Percentiles rank a stretch among this genome's conserved stretches.
Evolutionary conservation across 2,113 vertebrate species (phyloP).

Genomic region (Arothron firmamentum): DNA sequence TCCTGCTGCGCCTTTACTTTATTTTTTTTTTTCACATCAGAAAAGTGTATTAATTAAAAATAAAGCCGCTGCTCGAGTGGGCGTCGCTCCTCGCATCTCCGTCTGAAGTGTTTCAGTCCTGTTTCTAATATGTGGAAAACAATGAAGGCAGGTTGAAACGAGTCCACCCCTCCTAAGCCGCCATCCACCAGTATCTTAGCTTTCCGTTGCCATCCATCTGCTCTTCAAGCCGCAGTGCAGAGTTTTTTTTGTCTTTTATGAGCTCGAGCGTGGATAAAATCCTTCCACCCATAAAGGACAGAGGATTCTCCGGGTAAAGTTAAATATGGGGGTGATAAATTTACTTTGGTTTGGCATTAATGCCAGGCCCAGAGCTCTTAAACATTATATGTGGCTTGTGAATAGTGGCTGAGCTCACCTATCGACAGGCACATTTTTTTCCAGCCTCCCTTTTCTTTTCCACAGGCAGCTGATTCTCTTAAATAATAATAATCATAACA

Average conservation of each 20-base stretch:
- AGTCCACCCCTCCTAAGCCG: too few relatives aligned
- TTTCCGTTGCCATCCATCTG: too few relatives aligned
- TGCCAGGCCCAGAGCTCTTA: neutral
- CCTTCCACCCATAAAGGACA: neutral
- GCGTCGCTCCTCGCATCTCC: too few relatives aligned
- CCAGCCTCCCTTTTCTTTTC: conserved; percentile 4
- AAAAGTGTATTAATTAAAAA: too few relatives aligned
- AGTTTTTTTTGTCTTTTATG: neutral
- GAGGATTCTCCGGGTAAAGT: neutral
- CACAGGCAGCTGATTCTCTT: conserved; percentile 20
- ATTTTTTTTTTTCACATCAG: too few relatives aligned
- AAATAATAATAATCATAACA: conserved; percentile 45
- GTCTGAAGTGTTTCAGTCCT: too few relatives aligned
- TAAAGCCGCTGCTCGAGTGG: too few relatives aligned
- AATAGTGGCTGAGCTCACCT: conserved; percentile 16
- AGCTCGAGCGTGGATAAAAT: neutral
- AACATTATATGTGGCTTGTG: conserved; percentile 7
- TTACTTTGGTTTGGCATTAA: neutral
- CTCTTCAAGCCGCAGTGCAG: too few relatives aligned
- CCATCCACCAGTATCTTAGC: too few relatives aligned
- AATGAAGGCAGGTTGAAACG: too few relatives aligned
- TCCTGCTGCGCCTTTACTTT: too few relatives aligned
- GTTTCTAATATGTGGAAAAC: too few relatives aligned
- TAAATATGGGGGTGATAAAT: conserved; percentile 2
- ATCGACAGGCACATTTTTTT: conserved; percentile 24